A percentile compares a stretch with the other conserved stretches of the same genome.
phyloP scores from a whole-genome alignment of 2,888 invertebrate species.

The Drosophila mettleri region DNA sequence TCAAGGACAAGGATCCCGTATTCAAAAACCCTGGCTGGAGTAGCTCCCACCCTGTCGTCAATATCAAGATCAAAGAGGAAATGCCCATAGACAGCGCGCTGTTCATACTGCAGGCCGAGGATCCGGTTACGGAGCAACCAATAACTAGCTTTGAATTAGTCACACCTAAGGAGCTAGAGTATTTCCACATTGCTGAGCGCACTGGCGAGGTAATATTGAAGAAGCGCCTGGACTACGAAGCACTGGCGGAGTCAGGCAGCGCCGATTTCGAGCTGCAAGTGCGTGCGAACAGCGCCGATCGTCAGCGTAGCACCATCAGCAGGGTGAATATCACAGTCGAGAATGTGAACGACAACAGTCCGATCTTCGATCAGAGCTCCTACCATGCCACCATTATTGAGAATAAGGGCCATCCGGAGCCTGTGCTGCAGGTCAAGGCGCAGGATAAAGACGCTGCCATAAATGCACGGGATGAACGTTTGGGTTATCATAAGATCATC shows the following conservation, averaged over 20 bases:
- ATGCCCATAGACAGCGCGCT: conserved; percentile 91
- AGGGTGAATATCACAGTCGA: conserved; percentile 89
- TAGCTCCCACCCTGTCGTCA: conserved; percentile 88
- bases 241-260: conserved; percentile 84
- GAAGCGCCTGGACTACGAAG: conserved; percentile 92
- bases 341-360: conserved; percentile 92
- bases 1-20: conserved; percentile 91
- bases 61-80: conserved; percentile 90
- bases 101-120: conserved; percentile 89
- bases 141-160: conserved; percentile 88
- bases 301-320: conserved; percentile 87
- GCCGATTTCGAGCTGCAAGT: conserved; percentile 86
- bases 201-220: conserved; percentile 91
- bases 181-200: conserved; percentile 87
- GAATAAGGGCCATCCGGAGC: conserved; percentile 88
- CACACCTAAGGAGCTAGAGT: conserved; percentile 86
- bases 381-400: conserved; percentile 90
- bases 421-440: conserved; percentile 89
- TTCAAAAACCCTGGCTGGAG: conserved; percentile 91
- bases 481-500: conserved; percentile 89
- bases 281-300: conserved; percentile 85
- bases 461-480: conserved; percentile 86
- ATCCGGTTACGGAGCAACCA: conserved; percentile 88
- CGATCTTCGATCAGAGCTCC: conserved; percentile 88
- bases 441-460: conserved; percentile 89